Percentiles rank a stretch among this genome's conserved stretches.
Conservation (phyloP, 1,140 invertebrate genomes). For the Eubasilissa regina region DNA sequence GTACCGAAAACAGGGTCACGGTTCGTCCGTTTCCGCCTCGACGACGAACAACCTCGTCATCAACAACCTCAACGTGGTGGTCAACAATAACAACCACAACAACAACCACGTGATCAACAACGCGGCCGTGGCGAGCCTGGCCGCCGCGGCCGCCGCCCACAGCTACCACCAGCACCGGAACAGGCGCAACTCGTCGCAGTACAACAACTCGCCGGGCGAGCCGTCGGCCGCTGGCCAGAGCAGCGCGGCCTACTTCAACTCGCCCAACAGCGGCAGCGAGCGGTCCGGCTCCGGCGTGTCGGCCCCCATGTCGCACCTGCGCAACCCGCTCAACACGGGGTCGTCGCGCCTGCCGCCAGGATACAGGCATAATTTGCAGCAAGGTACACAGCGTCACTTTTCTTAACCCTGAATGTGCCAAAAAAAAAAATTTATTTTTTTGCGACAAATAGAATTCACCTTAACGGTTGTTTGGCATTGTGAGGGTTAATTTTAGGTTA, state of each 20-base stretch:
- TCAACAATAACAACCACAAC: conserved; percentile 73
- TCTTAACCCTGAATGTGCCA: no score
- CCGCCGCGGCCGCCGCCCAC: conserved; percentile 68
- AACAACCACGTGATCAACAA: conserved; percentile 73
- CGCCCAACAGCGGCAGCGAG: conserved; percentile 62
- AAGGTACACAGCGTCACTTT: conserved; percentile 64
- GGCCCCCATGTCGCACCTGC: conserved; percentile 69
- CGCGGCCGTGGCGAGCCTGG: conserved; percentile 69
- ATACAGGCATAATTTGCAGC: conserved; percentile 70
- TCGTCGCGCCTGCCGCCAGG: conserved; percentile 64
- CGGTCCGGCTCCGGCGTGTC: conserved; percentile 64
- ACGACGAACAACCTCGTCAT: conserved; percentile 73
- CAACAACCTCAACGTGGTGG: conserved; percentile 72
- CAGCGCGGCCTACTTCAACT: conserved; percentile 66
- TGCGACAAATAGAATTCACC: no score
- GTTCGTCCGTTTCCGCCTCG: conserved; percentile 64
- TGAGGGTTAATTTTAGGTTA: conserved; percentile 5
- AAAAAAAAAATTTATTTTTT: no score
- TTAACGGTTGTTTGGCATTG: no score
- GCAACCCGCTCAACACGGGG: conserved; percentile 67
- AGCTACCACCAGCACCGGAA: conserved; percentile 69
- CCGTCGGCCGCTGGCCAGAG: conserved; percentile 65
- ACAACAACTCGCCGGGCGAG: conserved; percentile 45
- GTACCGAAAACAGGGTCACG: conserved; percentile 48
- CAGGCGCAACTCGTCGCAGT: conserved; percentile 68